Conservation (phyloP, 2,797 vertebrate genomes). For the Sebastes minor region DNA sequence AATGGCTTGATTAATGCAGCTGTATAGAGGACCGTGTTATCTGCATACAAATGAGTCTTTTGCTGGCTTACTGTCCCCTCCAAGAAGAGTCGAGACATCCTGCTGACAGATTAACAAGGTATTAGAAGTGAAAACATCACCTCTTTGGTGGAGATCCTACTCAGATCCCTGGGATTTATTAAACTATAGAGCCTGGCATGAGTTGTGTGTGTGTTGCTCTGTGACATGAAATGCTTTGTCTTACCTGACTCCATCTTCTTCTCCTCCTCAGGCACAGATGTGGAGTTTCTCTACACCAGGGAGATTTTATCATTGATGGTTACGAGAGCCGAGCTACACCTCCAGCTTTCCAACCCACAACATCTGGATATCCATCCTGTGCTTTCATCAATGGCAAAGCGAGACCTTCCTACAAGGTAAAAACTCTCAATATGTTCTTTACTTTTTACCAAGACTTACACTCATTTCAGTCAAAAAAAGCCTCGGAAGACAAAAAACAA, state of each 20-base stretch:
- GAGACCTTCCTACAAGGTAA: slow-evolving; percentile 78
- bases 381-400: slow-evolving; percentile 75
- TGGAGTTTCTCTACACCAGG: slow-evolving; percentile 79
- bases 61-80: slow-evolving; percentile 39
- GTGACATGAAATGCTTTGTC: neutral
- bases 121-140: slow-evolving; percentile 41
- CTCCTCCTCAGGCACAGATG: slow-evolving; percentile 63
- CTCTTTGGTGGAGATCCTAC: neutral
- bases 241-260: neutral
- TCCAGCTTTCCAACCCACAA: slow-evolving; percentile 79
- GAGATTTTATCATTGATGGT: slow-evolving; percentile 74
- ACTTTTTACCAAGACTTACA: neutral
- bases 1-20: slow-evolving; percentile 34
- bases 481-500: neutral
- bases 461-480: neutral
- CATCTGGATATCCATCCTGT: slow-evolving; percentile 75
- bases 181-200: neutral
- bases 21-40: slow-evolving; percentile 28
- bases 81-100: slow-evolving; percentile 27
- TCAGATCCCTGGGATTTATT: slow-evolving; percentile 1
- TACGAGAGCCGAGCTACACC: slow-evolving; percentile 80
- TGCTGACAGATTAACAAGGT: slow-evolving; percentile 59
- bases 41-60: slow-evolving; percentile 64
- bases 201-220: neutral
- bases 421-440: neutral